Evolutionary conservation across 1,140 invertebrate species (phyloP).

Genomic region (Leptopilina clavipes): DNA sequence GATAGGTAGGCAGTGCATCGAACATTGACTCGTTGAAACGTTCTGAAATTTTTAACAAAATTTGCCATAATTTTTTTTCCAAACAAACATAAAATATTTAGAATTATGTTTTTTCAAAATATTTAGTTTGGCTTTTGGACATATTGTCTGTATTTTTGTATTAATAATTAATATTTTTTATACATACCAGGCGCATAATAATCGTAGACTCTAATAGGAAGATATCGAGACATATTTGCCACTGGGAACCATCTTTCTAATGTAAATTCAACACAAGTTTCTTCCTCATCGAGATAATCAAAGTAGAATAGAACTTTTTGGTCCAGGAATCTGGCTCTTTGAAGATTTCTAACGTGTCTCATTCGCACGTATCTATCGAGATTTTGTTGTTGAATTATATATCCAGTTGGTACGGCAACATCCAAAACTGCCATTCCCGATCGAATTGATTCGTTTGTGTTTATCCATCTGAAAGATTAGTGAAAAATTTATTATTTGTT

Average conservation of each 20-base stretch:
- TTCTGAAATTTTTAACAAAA: constrained; percentile 77
- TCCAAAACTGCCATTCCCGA: constrained; percentile 96
- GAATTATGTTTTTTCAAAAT: too few relatives aligned
- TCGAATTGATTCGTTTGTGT: constrained; percentile 83
- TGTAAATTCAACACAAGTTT: constrained; percentile 93
- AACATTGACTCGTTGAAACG: constrained; percentile 96
- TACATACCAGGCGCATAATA: constrained; percentile 94
- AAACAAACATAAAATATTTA: too few relatives aligned
- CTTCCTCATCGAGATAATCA: constrained; percentile 88
- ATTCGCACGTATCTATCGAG: constrained; percentile 89
- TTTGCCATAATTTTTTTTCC: too few relatives aligned
- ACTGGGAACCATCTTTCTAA: constrained; percentile 96
- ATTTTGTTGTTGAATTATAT: constrained; percentile 93
- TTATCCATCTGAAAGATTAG: constrained; percentile 79
- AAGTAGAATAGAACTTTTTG: constrained; percentile 95
- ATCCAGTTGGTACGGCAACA: constrained; percentile 94
- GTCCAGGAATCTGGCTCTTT: constrained; percentile 87
- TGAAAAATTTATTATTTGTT: too few relatives aligned
- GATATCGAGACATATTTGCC: constrained; percentile 95
- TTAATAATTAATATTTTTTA: constrained; percentile 32
- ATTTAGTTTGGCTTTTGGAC: too few relatives aligned
- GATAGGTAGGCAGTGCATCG: constrained; percentile 90
- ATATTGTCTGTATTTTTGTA: too few relatives aligned
- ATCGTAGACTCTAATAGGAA: constrained; percentile 93
- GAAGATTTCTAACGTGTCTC: constrained; percentile 84